These are phyloP conservation scores for Cynoglossus semilaevis DNA, from an alignment of 2,113 vertebrate species.

Conservation along the genomic window DNA sequence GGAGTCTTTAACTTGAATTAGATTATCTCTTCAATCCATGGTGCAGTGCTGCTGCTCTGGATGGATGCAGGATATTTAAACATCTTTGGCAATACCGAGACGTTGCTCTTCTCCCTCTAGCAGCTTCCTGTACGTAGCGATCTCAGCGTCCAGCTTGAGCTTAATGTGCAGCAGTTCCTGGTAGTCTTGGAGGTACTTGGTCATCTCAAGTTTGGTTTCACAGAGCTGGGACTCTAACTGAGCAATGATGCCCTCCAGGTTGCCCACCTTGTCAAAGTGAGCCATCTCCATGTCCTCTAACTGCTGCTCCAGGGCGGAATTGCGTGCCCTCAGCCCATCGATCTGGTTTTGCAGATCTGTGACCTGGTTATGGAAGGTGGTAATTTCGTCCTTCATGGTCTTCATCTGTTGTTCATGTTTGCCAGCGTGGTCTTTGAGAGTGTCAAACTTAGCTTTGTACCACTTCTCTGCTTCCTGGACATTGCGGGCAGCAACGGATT, in stretches of 20 bases:
- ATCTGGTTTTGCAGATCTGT: constrained; percentile 79
- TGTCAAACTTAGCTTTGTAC: constrained; percentile 81
- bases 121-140: constrained; percentile 80
- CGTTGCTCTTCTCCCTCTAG: constrained; percentile 79
- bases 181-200: constrained; percentile 71
- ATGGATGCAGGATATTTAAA: constrained; percentile 27
- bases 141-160: constrained; percentile 80
- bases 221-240: constrained; percentile 78
- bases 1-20: constrained; percentile 6
- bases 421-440: constrained; percentile 72
- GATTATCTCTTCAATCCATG: constrained; percentile 17
- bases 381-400: constrained; percentile 78
- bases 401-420: constrained; percentile 75
- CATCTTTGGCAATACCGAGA: constrained; percentile 69
- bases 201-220: constrained; percentile 76
- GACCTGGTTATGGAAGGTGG: constrained; percentile 69
- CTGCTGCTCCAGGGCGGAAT: constrained; percentile 74
- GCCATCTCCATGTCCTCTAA: constrained; percentile 77
- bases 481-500: constrained; percentile 72
- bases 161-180: constrained; percentile 77
- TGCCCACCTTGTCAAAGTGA: constrained; percentile 71
- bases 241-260: constrained; percentile 65
- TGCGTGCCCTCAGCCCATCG: constrained; percentile 69
- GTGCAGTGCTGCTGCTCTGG: constrained; percentile 16
- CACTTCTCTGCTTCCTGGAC: constrained; percentile 81